Conservation (phyloP, 2,797 vertebrate species). For the Coracias cyanogaster region DNA sequence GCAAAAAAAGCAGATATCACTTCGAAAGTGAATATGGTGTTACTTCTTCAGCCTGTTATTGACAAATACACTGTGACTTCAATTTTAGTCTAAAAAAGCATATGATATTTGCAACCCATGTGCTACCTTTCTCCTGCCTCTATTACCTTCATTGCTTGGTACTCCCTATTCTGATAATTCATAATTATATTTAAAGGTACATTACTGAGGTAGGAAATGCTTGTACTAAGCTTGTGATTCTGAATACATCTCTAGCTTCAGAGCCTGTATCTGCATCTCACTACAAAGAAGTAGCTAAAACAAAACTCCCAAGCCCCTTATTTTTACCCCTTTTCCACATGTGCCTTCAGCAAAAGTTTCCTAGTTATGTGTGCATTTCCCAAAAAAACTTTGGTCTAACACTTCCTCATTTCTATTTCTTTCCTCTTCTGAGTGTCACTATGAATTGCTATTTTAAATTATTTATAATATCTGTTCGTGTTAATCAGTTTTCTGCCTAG, state of each 20-base stretch:
- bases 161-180: neutral
- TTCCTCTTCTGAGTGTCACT: neutral
- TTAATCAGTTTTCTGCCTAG: neutral
- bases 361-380: neutral
- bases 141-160: neutral
- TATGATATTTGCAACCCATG: neutral
- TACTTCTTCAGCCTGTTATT: neutral
- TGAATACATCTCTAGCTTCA: neutral
- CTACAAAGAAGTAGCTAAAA: neutral
- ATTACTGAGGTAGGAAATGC: neutral
- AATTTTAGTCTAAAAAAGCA: neutral
- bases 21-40: neutral
- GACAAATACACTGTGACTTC: accelerated
- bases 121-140: neutral
- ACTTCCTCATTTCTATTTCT: neutral
- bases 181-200: neutral
- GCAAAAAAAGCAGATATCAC: neutral
- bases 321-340: neutral
- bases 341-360: neutral
- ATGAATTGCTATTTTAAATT: neutral
- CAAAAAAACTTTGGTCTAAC: neutral
- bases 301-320: neutral
- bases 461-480: neutral
- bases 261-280: neutral
- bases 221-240: neutral